Conservation (phyloP, 2,113 vertebrate genomes). For the Hippocampus guttulatus region DNA sequence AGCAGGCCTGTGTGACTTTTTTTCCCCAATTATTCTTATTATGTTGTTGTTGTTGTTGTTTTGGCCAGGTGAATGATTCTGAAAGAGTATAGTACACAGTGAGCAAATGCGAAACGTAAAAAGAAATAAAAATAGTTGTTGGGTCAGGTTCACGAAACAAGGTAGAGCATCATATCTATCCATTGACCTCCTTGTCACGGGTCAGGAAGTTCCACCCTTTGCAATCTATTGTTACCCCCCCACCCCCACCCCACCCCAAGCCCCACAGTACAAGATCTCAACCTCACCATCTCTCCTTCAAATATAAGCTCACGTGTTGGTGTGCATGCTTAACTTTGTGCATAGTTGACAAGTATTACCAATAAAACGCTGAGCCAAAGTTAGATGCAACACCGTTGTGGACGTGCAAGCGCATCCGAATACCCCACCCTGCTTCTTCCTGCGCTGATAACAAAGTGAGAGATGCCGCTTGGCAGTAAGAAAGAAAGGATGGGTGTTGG, state of each 20-base stretch:
- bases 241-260: conserved; percentile 37
- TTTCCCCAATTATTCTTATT: not conserved
- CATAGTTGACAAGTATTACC: not conserved
- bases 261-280: conserved; percentile 38
- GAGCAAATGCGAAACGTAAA: not conserved
- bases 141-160: conserved; percentile 24
- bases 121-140: not conserved
- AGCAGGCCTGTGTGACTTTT: conserved; percentile 22
- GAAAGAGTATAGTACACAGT: not conserved
- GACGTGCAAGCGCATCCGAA: conserved; percentile 38
- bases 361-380: conserved; percentile 23
- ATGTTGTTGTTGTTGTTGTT: not conserved
- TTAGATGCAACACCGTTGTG: conserved; percentile 23
- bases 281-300: conserved; percentile 9
- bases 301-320: not conserved
- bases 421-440: conserved; percentile 70
- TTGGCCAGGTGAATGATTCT: not conserved
- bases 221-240: conserved; percentile 62
- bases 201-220: conserved; percentile 75
- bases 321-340: not conserved
- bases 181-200: conserved; percentile 66
- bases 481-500: conserved; percentile 22
- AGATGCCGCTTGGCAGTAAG: conserved; percentile 31
- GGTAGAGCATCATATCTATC: conserved; percentile 52
- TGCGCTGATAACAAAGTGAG: conserved; percentile 71